Percentiles rank a stretch among this genome's conserved stretches.
Evolutionary conservation across 1,140 invertebrate genomes (phyloP).

Genomic region (Drosophila navojoa): DNA sequence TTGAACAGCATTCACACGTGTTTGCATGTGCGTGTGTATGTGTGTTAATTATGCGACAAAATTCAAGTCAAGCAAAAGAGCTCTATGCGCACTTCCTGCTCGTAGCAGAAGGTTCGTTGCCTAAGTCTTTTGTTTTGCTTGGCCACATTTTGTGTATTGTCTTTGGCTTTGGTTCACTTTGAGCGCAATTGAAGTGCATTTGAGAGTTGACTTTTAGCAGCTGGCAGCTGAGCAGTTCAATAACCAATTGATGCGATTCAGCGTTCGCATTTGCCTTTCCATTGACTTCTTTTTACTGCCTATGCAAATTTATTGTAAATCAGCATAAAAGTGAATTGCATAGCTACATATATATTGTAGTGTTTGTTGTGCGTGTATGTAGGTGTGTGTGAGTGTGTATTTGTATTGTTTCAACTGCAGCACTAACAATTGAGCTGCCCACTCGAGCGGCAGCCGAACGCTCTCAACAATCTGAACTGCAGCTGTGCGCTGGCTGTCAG

Average conservation of each 20-base stretch:
- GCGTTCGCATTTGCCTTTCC: slow-evolving; percentile 41
- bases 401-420: slow-evolving; percentile 26
- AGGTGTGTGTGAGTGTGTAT: neutral
- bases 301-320: slow-evolving; percentile 53
- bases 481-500: slow-evolving; percentile 57
- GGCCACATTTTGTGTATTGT: slow-evolving; percentile 13
- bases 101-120: slow-evolving; percentile 51
- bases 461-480: slow-evolving; percentile 42
- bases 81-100: slow-evolving; percentile 58
- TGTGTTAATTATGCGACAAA: slow-evolving; percentile 57
- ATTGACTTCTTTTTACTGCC: slow-evolving; percentile 24
- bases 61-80: slow-evolving; percentile 15
- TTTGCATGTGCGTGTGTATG: slow-evolving; percentile 7
- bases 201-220: neutral
- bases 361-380: slow-evolving; percentile 7
- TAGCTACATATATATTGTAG: slow-evolving; percentile 25
- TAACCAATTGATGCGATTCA: slow-evolving; percentile 67
- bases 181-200: slow-evolving; percentile 5
- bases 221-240: slow-evolving; percentile 47
- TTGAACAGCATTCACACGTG: slow-evolving; percentile 25
- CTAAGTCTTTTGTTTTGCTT: slow-evolving; percentile 49
- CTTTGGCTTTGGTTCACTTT: slow-evolving; percentile 11
- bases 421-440: slow-evolving; percentile 49
- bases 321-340: slow-evolving; percentile 74
- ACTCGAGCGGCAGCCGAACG: slow-evolving; percentile 31